Base-by-base conservation (phyloP, 2,797 vertebrate species). In the Fringilla coelebs region DNA sequence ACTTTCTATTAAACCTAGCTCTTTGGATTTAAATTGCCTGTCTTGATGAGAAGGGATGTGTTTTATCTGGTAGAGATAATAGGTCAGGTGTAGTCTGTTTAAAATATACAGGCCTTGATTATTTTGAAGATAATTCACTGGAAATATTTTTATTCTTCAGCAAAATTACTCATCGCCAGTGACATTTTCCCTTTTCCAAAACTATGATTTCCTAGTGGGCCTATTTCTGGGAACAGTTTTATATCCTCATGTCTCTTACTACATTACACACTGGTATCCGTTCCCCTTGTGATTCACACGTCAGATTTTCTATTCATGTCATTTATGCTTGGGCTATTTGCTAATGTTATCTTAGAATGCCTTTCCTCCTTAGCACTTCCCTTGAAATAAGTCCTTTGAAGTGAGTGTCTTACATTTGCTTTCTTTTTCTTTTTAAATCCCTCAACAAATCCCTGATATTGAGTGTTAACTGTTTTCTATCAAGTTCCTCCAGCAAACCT, bases 361-460 rank as follows among this genome's bases (percentile, higher is more conserved):
- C 81, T 92, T 94, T 83, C 58, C 28, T 81, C 29, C 82, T 90
- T 94, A 83, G 72, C 16, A n/a, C 81, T 94, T 96, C 52, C 68
- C 67, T 58, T 85, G 41, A 93, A 95, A 94, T 71, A 72, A 81
- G 57, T 82, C 25, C 85, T 95, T 96, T 93, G 79, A 94, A 92
- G 88, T 91, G 65, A 82, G 16, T 70, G 75, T 84, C 63, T 94
- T 76, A 60, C 13, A 58, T 66, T 82, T 82, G 36, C 72, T 75
- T 93, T 92, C 68, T 85, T 51, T 65, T 90, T 88, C n/a, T 74
- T 78, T 93, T 83, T 88, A 88, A 85, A 85, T 83, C 41, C 36
- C 8, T 18, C 43, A 55, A 72, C 57, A 96, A 96, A 94, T 89
- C 63, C 36, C 49, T 92, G 34, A 40, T 41, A 46, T 10, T 66